phyloP scores from a whole-genome alignment of 2,797 vertebrate genomes.

The Gymnothorax reevesii region DNA sequence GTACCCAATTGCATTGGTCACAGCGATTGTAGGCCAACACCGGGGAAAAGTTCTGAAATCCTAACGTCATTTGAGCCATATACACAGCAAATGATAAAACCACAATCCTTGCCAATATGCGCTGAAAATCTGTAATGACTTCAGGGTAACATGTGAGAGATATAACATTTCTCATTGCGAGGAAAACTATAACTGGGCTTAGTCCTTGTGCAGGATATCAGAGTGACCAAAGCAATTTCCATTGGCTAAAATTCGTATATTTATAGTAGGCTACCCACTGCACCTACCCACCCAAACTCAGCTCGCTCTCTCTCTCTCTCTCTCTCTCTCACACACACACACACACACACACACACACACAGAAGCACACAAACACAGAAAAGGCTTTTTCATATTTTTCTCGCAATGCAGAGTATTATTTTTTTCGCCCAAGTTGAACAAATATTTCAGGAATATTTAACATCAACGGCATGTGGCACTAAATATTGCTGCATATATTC shows the following conservation, averaged over 20 bases:
- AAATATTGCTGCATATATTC: neutral
- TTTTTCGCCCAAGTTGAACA: neutral
- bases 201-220: neutral
- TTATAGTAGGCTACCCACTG: neutral
- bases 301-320: neutral
- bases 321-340: neutral
- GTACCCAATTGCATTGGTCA: neutral
- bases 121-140: neutral
- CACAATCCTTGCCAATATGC: neutral
- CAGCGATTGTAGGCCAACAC: neutral
- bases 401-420: neutral
- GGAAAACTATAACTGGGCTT: neutral
- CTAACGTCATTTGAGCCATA: neutral
- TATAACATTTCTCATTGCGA: neutral
- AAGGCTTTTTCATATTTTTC: neutral
- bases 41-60: neutral
- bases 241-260: neutral
- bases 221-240: conserved; percentile 23
- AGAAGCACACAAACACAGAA: neutral
- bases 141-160: neutral
- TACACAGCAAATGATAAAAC: conserved; percentile 12
- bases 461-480: neutral
- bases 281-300: conserved; percentile 23
- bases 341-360: neutral
- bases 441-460: neutral